Evolutionary conservation across 2,888 invertebrate genomes (phyloP).

Genomic region (Brachyptera putata): DNA sequence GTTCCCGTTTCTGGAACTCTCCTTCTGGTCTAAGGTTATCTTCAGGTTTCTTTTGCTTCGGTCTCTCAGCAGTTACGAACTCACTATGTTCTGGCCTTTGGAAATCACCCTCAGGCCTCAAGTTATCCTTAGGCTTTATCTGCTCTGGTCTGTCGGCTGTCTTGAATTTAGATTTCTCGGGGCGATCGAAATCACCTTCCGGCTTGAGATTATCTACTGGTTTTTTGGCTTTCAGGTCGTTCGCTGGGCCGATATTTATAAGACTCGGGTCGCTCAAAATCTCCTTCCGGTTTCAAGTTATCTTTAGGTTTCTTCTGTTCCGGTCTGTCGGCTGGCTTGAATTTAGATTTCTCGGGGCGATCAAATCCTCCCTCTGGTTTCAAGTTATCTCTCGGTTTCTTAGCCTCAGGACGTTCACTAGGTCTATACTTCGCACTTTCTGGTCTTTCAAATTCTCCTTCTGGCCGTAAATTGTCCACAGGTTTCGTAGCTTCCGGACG

Average conservation of each 20-base stretch:
- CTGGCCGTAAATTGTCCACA: constrained; percentile 43
- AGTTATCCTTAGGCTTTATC: constrained; percentile 53
- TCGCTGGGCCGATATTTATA: constrained; percentile 41
- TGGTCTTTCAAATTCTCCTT: constrained; percentile 43
- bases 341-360: constrained; percentile 25
- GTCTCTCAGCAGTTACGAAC: constrained; percentile 53
- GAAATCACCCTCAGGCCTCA: constrained; percentile 53
- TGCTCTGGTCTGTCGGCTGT: constrained; percentile 37
- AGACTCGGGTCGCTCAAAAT: constrained; percentile 37
- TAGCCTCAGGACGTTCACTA: constrained; percentile 47
- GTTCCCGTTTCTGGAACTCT: constrained; percentile 44
- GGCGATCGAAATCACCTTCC: constrained; percentile 56
- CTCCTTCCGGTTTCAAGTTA: constrained; percentile 55
- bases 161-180: constrained; percentile 36
- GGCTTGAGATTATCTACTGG: constrained; percentile 40
- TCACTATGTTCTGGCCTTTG: constrained; percentile 57
- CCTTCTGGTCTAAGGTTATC: constrained; percentile 49
- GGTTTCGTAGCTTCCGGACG: constrained; percentile 40
- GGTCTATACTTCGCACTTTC: constrained; percentile 44
- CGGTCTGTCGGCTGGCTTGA: constrained; percentile 31
- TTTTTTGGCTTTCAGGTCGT: constrained; percentile 41
- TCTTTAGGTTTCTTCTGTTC: constrained; percentile 36
- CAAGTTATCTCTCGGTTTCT: constrained; percentile 48
- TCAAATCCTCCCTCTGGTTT: constrained; percentile 29
- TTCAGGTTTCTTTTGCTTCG: constrained; percentile 56